Conservation (phyloP, 2,113 vertebrate genomes). For the Aptenodytes patagonicus region DNA sequence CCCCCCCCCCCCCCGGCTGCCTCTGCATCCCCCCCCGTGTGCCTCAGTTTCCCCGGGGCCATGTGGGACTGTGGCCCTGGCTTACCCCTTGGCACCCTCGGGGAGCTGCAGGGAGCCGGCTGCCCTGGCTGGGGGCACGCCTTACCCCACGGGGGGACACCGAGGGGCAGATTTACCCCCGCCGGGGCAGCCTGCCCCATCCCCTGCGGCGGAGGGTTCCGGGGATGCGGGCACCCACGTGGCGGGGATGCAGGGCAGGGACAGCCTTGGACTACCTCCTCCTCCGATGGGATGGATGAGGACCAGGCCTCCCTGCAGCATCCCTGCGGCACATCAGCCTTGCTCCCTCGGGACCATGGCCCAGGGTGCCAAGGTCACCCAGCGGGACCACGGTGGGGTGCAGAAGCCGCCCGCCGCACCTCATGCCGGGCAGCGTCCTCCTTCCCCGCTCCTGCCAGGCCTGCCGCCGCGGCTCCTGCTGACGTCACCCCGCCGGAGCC, state of each 20-base stretch:
- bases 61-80: neutral
- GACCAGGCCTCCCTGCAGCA: neutral
- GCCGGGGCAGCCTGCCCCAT: accelerated
- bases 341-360: accelerated
- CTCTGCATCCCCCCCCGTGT: neutral
- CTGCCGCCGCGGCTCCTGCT: neutral
- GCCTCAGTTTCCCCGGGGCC: neutral
- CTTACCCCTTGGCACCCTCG: neutral
- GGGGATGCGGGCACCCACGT: accelerated
- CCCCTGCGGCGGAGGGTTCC: accelerated
- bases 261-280: neutral
- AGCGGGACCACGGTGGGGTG: accelerated
- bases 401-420: accelerated
- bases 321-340: neutral
- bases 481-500: slow-evolving; percentile 18
- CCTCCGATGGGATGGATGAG: accelerated
- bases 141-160: accelerated
- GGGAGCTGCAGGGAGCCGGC: neutral
- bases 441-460: neutral
- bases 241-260: neutral
- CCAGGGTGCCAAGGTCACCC: neutral
- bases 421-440: neutral
- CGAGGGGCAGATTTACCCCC: neutral
- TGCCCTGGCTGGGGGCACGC: neutral
- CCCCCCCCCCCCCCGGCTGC: neutral